These are phyloP conservation scores for Sinocyclocheilus grahami DNA, from an alignment of 2,113 vertebrate species.

Conservation along the genomic window DNA sequence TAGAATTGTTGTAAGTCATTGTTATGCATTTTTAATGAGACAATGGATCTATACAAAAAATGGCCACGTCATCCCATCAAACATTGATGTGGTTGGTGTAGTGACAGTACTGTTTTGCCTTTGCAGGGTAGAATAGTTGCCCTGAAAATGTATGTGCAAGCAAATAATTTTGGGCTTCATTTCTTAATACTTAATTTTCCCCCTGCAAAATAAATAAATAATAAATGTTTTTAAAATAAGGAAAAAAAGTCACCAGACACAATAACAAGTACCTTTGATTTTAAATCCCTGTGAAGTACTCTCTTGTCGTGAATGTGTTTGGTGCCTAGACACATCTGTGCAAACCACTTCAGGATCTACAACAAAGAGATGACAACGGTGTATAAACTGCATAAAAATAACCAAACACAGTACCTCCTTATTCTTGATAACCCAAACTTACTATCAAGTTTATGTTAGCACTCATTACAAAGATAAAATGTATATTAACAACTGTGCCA, in stretches of 20 bases:
- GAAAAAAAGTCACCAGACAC: neutral
- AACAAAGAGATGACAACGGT: constrained; percentile 26
- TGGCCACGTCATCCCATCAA: neutral
- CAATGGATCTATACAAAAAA: neutral
- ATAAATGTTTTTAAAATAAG: neutral
- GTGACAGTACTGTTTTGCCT: neutral
- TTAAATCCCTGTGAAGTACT: constrained; percentile 91
- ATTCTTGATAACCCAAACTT: neutral
- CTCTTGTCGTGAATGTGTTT: constrained; percentile 86
- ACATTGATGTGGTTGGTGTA: neutral
- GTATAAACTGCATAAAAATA: neutral
- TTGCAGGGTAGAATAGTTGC: neutral
- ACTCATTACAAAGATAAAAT: neutral
- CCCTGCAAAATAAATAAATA: neutral
- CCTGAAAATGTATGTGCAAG: neutral
- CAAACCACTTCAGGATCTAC: constrained; percentile 90
- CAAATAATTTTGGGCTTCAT: neutral
- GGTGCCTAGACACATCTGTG: constrained; percentile 87
- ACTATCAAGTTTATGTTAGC: neutral
- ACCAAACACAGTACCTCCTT: neutral
- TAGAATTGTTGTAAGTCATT: neutral
- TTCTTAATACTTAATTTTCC: neutral
- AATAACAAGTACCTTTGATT: constrained; percentile 83
- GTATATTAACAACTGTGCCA: neutral
- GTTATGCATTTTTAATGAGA: too few species aligned